These are phyloP conservation scores for Nothoprocta perdicaria DNA, from an alignment of 2,113 vertebrate species.

Conservation along the genomic window DNA sequence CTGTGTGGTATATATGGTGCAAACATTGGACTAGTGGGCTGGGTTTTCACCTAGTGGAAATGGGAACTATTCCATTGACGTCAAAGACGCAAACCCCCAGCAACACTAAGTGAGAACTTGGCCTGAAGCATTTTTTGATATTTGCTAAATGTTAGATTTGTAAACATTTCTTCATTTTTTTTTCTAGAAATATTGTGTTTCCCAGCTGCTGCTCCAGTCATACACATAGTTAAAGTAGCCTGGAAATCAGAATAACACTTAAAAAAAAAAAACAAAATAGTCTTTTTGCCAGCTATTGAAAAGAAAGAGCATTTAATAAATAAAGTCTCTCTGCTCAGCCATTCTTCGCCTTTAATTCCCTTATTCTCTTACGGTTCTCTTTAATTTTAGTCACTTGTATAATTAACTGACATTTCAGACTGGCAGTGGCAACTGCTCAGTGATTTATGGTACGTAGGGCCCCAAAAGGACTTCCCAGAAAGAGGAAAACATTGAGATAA, in stretches of 20 bases:
- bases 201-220: not conserved
- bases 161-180: not conserved
- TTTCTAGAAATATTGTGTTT: not conserved
- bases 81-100: not conserved
- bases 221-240: not conserved
- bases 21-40: constrained; percentile 20
- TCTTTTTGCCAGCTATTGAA: not conserved
- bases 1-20: not conserved
- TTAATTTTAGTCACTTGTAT: not conserved
- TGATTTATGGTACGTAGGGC: not conserved
- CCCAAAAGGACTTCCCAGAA: not conserved
- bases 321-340: not conserved
- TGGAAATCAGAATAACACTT: not conserved
- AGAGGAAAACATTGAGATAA: not conserved
- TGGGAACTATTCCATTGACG: not conserved
- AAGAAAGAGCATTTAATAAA: not conserved
- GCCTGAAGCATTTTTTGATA: not conserved
- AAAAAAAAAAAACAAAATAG: not conserved
- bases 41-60: constrained; percentile 16
- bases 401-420: not conserved
- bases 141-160: not conserved
- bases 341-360: not conserved
- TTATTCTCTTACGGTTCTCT: not conserved
- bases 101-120: not conserved
- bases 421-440: not conserved